Percentiles rank a stretch among this genome's conserved stretches.
These are phyloP conservation scores for Caenorhabditis wallacei DNA, from an alignment of 2,888 invertebrate genomes.

Conservation along the genomic window DNA sequence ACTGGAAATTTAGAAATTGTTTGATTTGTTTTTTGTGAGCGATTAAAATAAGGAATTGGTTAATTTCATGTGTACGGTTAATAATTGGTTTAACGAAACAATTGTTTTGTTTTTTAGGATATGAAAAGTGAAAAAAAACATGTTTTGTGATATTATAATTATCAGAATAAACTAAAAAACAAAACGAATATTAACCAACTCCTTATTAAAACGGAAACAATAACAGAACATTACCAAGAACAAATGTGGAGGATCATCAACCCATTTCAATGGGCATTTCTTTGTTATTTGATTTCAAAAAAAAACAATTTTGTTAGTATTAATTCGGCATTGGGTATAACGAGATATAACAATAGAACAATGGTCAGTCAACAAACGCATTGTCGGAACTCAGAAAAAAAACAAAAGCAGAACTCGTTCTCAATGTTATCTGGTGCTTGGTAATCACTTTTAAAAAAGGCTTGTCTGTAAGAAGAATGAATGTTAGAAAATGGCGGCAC, in stretches of 20 bases:
- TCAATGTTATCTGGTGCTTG: background rate
- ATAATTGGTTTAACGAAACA: background rate
- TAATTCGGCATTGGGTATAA: background rate
- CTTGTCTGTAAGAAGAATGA: constrained; percentile 35
- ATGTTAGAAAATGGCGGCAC: constrained; percentile 52
- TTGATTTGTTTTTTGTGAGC: too few species aligned
- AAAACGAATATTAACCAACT: constrained; percentile 30
- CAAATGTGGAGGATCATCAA: constrained; percentile 40
- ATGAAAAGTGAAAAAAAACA: too few species aligned
- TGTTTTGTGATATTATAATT: background rate
- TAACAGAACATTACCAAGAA: constrained; percentile 50
- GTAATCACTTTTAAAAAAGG: background rate
- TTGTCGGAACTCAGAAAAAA: constrained; percentile 23
- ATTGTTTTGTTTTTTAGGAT: background rate
- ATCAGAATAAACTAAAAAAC: background rate
- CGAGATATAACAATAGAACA: background rate
- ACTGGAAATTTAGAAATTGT: constrained; percentile 71
- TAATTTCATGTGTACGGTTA: constrained; percentile 26
- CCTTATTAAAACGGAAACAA: background rate
- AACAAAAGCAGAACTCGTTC: background rate
- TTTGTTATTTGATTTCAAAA: constrained; percentile 13
- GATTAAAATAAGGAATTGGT: constrained; percentile 27
- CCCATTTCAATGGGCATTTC: background rate
- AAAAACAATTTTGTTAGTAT: constrained; percentile 13
- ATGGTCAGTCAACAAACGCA: constrained; percentile 28